Base-by-base conservation (phyloP, 2,888 invertebrate species). In the Microplitis deprimator region DNA sequence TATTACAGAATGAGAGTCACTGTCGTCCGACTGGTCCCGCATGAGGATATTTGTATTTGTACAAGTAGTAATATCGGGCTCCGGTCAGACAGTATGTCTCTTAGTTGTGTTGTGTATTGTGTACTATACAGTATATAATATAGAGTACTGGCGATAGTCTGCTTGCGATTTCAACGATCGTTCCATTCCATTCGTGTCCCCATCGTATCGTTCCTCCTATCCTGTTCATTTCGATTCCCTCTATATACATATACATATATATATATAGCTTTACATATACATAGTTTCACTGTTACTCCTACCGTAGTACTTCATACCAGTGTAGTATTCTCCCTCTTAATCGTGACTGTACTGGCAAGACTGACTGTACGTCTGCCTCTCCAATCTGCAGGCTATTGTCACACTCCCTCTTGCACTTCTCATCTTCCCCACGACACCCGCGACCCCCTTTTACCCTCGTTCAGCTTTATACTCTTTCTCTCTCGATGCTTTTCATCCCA, bases 351-450 rank as follows among this genome's bases (percentile, higher is more conserved):
- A 86, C 85, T 50, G 75, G 73, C 78, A 79, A 80, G 80, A 75
- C 82, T 80, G 86, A 87, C 87, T 87, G 87, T 85, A 87, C 84
- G 87, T 87, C 86, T 87, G 87, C 85, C 84, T 86, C 85, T 87
- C 84, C 87, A 88, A 89, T 89, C 88, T 88, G 85, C 86, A 82
- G 79, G 78, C 82, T 81, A 82, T 82, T 82, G 85, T 85, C 83
- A 84, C 83, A 83, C 84, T 84, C 72, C 73, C 71, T 41, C 77
- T 61, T 70, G 68, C 71, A 77, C 68, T 73, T 70, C 50, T 77
- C 78, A 75, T 68, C 65, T 20, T 38, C 29, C 75, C 79, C 75
- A 16, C 1, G 20, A 20, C 20, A 20, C 20, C 20, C 75, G 38
- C 67, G 68, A 64, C 71, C 77, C 62, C 73, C 76, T 65, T 68